phyloP scores from a whole-genome alignment of 2,113 vertebrate genomes.

The Eira barbara region DNA sequence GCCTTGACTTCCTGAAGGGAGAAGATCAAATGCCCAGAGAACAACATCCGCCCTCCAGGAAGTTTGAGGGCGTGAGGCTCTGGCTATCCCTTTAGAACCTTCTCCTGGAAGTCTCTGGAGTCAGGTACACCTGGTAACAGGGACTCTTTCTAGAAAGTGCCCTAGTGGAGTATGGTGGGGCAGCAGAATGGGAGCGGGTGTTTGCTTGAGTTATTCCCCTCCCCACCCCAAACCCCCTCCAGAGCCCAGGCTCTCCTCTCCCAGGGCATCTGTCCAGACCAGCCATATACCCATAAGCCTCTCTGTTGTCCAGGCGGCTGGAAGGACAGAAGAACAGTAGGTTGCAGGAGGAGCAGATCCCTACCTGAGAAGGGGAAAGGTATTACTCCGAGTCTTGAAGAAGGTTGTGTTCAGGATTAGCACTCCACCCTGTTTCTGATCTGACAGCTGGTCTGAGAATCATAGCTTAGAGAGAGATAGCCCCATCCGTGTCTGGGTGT shows the following conservation, averaged over 20 bases:
- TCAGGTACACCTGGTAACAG: background rate
- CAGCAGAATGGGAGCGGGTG: background rate
- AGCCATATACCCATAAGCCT: background rate
- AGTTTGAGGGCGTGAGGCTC: background rate
- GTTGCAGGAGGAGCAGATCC: background rate
- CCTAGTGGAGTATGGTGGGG: background rate
- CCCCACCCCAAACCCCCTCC: rapidly evolving
- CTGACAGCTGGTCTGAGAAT: background rate
- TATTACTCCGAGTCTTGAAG: background rate
- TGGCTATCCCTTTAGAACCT: background rate
- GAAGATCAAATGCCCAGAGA: background rate
- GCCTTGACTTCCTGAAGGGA: background rate
- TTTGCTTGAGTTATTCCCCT: background rate
- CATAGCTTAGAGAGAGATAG: background rate
- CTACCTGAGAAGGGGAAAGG: background rate
- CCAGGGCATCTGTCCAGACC: background rate
- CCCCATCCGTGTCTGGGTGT: no score
- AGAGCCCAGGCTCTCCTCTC: background rate
- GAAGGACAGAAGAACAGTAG: background rate
- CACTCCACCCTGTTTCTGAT: background rate
- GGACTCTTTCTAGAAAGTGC: background rate
- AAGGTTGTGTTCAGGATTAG: background rate
- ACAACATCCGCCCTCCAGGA: background rate
- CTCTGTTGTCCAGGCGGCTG: background rate
- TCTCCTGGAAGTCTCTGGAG: background rate